phyloP scores from a whole-genome alignment of 2,888 invertebrate species.

The Drosophila lacicola region DNA sequence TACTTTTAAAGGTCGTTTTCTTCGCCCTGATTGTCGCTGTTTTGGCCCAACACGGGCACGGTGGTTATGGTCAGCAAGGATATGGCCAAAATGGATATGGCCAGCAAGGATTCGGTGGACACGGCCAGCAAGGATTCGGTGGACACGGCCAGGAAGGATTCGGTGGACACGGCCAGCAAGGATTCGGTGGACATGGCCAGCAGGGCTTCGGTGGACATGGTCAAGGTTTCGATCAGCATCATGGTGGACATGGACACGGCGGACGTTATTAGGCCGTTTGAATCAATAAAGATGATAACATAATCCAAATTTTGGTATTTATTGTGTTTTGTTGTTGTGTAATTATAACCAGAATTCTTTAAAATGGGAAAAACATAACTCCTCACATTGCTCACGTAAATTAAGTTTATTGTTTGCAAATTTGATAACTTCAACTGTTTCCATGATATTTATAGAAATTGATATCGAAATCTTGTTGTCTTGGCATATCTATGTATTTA shows the following conservation, averaged over 20 bases:
- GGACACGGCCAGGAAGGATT: conserved; percentile 20
- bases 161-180: conserved; percentile 26
- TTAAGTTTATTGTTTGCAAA: too few relatives aligned
- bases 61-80: conserved; percentile 37
- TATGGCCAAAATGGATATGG: conserved; percentile 29
- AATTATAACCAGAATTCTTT: too few relatives aligned
- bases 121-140: conserved; percentile 23
- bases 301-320: too few relatives aligned
- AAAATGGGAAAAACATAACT: too few relatives aligned
- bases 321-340: too few relatives aligned
- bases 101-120: conserved; percentile 28
- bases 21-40: conserved; percentile 64
- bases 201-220: too few relatives aligned
- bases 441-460: too few relatives aligned
- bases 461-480: too few relatives aligned
- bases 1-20: conserved; percentile 53
- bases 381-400: too few relatives aligned
- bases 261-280: conserved; percentile 4
- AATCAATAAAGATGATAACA: conserved; percentile 9
- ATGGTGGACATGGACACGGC: not conserved
- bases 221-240: too few relatives aligned
- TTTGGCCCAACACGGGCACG: conserved; percentile 34
- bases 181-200: conserved; percentile 21
- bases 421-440: too few relatives aligned
- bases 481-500: too few relatives aligned